These are phyloP conservation scores for Misgurnus anguillicaudatus DNA, from an alignment of 2,113 vertebrate species.

Conservation along the genomic window DNA sequence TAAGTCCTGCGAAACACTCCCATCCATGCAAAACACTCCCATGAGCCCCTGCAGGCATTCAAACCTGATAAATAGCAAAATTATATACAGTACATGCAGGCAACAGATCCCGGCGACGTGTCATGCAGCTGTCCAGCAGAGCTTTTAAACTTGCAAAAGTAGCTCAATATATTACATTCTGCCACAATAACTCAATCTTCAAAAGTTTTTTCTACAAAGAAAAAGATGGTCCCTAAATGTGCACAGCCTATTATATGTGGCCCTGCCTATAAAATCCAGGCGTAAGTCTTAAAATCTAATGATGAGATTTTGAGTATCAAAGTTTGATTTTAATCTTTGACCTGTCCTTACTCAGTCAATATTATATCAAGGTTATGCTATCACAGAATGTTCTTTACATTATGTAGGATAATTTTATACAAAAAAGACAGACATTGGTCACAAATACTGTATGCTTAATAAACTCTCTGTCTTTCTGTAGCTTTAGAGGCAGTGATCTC, in stretches of 20 bases:
- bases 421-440: no score
- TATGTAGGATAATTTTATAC: no score
- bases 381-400: no score
- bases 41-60: background rate
- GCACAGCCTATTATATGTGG: background rate
- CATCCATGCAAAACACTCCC: slow-evolving; percentile 4
- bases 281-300: no score
- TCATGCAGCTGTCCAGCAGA: slow-evolving; percentile 14
- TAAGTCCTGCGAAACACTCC: slow-evolving; percentile 7
- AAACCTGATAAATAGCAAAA: background rate
- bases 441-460: no score
- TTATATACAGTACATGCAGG: slow-evolving; percentile 14
- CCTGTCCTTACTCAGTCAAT: no score
- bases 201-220: background rate
- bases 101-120: background rate
- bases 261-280: no score
- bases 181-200: background rate
- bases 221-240: background rate
- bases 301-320: no score
- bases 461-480: no score
- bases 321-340: no score
- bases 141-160: background rate
- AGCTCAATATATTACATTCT: background rate
- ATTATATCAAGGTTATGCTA: no score
- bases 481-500: background rate